phyloP scores from a whole-genome alignment of 2,888 invertebrate genomes.

The Drosophila meridionalis region DNA sequence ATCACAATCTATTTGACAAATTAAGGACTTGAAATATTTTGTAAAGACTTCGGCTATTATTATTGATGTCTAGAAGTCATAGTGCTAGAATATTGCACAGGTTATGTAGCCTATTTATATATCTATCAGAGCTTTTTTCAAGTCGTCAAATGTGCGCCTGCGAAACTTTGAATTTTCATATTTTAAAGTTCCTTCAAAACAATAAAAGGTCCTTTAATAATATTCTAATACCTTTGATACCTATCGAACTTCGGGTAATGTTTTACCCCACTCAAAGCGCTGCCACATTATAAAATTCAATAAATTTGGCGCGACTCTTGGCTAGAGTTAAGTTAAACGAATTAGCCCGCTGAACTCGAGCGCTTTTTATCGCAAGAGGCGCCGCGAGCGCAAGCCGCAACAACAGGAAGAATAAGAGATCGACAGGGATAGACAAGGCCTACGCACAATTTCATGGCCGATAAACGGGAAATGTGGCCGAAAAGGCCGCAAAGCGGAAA shows the following conservation, averaged over 20 bases:
- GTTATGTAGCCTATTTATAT: too few relatives aligned
- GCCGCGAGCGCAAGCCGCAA: constrained; percentile 38
- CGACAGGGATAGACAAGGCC: constrained; percentile 30
- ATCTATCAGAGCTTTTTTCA: too few relatives aligned
- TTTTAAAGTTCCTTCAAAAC: background rate
- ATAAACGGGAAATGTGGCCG: constrained; percentile 52
- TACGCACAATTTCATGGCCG: constrained; percentile 44
- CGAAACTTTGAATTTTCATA: background rate
- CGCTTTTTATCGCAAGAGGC: constrained; percentile 38
- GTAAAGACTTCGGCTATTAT: too few relatives aligned
- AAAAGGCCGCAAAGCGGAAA: constrained; percentile 45
- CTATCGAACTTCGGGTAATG: background rate
- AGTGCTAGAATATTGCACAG: too few relatives aligned
- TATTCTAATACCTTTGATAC: background rate
- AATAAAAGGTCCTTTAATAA: too few relatives aligned
- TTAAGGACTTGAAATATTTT: too few relatives aligned
- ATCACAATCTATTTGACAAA: too few relatives aligned
- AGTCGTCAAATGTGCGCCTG: background rate
- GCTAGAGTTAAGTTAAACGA: constrained; percentile 17
- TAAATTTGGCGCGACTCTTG: constrained; percentile 28
- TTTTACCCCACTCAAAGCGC: constrained; percentile 2
- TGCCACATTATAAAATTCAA: constrained; percentile 37
- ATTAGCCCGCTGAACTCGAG: constrained; percentile 3
- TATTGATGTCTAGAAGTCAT: too few relatives aligned
- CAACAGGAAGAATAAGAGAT: constrained; percentile 9